Percentiles rank a stretch among this genome's conserved stretches.
Conservation (phyloP, 2,888 invertebrate genomes). For the Chymomyza amoena region DNA sequence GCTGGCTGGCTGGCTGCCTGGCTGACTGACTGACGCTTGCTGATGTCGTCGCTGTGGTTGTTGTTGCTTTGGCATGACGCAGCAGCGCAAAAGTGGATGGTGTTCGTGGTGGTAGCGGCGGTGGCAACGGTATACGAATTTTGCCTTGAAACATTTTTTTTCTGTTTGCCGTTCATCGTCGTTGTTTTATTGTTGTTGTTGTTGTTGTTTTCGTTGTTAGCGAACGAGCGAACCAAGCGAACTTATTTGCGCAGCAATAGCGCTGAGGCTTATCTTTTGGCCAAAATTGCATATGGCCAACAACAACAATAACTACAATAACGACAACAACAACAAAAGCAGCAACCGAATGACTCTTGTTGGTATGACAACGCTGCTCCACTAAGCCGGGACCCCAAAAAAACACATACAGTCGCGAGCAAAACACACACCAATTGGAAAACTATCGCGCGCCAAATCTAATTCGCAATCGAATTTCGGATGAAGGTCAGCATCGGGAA, state of each 20-base stretch:
- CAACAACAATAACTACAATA: conserved; percentile 14
- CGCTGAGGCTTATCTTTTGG: background rate
- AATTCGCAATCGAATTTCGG: conserved; percentile 60
- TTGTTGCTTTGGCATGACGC: conserved; percentile 44
- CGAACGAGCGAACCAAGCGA: conserved; percentile 6
- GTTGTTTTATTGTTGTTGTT: conserved; percentile 2
- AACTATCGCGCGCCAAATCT: conserved; percentile 65
- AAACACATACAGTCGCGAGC: background rate
- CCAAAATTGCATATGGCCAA: conserved; percentile 28
- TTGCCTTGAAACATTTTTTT: conserved; percentile 76
- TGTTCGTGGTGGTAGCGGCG: background rate
- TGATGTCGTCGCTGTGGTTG: conserved; percentile 38
- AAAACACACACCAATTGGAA: conserved; percentile 41
- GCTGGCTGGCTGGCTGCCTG: conserved; percentile 20
- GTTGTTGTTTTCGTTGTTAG: conserved; percentile 12
- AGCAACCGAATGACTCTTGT: background rate
- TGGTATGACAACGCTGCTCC: conserved; percentile 33
- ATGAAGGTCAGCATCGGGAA: conserved; percentile 57
- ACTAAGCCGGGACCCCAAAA: background rate
- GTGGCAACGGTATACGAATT: conserved; percentile 53
- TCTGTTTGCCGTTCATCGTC: conserved; percentile 46
- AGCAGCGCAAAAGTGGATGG: conserved; percentile 23
- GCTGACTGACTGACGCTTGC: conserved; percentile 32
- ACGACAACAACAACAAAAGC: conserved; percentile 35
- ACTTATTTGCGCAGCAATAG: conserved; percentile 37